Conservation (phyloP, 2,888 invertebrate genomes). For the Agrotis clavis region DNA sequence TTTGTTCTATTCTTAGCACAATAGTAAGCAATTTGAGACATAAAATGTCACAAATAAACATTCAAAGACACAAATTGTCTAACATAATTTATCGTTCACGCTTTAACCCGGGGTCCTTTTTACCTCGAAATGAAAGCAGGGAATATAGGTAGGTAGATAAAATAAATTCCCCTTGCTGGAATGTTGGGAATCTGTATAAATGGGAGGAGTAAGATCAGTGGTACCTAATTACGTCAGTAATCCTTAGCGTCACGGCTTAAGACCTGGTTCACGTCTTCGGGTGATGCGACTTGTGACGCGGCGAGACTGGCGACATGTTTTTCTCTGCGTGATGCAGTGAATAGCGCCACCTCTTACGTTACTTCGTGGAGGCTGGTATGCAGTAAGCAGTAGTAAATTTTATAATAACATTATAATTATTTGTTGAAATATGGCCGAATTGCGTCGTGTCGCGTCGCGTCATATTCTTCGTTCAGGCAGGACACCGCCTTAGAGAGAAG, state of each 20-base stretch:
- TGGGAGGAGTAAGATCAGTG: constrained; percentile 23
- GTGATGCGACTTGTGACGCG: not conserved
- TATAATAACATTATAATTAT: too few species aligned
- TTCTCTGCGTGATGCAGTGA: too few species aligned
- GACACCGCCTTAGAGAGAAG: too few species aligned
- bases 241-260: constrained; percentile 38
- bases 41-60: constrained; percentile 7
- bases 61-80: constrained; percentile 36
- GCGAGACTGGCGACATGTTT: too few species aligned
- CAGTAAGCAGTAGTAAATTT: too few species aligned
- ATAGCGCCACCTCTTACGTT: too few species aligned
- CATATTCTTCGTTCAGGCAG: too few species aligned
- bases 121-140: constrained; percentile 11
- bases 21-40: constrained; percentile 4
- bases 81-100: constrained; percentile 8
- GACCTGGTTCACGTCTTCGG: not conserved
- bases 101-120: constrained; percentile 8
- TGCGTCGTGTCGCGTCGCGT: too few species aligned
- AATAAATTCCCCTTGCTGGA: constrained; percentile 31
- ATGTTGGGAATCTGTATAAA: constrained; percentile 45
- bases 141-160: constrained; percentile 9
- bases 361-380: too few species aligned
- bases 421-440: too few species aligned
- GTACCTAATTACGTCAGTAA: constrained; percentile 47
- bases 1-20: not conserved